These are phyloP conservation scores for Lithophane ornitopus DNA, from an alignment of 2,888 invertebrate species.

Conservation along the genomic window DNA sequence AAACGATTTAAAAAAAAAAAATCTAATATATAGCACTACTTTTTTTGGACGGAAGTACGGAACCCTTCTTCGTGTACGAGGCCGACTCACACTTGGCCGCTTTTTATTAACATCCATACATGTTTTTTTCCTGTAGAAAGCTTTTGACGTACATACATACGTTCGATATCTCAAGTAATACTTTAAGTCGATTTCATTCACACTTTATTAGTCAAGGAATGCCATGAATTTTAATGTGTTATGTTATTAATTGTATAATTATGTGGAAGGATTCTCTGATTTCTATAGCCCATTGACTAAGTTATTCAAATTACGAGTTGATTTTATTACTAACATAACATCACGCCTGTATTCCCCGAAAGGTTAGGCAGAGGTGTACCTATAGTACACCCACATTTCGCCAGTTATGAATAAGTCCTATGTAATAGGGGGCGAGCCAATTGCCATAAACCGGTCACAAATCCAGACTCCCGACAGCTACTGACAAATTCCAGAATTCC, in stretches of 20 bases:
- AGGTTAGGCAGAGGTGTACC: neutral
- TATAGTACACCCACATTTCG: neutral
- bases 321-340: neutral
- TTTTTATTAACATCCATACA: conserved; percentile 53
- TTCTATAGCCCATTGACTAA: neutral
- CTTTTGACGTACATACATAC: conserved; percentile 38
- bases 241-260: neutral
- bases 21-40: no score
- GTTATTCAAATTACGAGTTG: neutral
- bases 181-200: conserved; percentile 10
- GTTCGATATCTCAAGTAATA: conserved; percentile 38
- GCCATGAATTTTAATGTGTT: conserved; percentile 16
- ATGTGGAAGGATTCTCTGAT: conserved; percentile 8
- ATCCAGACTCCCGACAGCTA: neutral
- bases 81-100: neutral
- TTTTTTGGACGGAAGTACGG: no score
- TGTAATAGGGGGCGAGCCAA: neutral
- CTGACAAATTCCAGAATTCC: neutral
- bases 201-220: conserved; percentile 16
- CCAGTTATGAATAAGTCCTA: neutral
- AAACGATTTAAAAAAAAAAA: no score
- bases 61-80: neutral
- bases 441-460: no score
- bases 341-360: neutral
- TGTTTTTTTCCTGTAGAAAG: conserved; percentile 59